phyloP scores from a whole-genome alignment of 2,113 vertebrate species.

The Archilochus colubris region DNA sequence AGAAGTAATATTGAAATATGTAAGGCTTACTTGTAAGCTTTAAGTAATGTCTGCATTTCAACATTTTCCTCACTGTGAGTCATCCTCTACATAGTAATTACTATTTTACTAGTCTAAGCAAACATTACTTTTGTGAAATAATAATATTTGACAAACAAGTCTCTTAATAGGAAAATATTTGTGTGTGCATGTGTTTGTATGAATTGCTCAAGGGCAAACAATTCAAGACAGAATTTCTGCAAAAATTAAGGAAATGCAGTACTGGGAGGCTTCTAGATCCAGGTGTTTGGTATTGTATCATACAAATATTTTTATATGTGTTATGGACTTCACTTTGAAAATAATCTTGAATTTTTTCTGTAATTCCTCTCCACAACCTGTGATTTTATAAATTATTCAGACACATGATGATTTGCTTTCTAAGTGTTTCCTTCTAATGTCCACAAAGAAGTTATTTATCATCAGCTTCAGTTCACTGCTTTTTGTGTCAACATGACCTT shows the following conservation, averaged over 20 bases:
- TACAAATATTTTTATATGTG: not conserved
- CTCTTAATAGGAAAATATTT: not conserved
- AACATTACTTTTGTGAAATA: not conserved
- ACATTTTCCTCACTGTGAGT: not conserved
- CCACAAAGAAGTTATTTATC: not conserved
- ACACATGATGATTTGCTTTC: not conserved
- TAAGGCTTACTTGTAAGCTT: not conserved
- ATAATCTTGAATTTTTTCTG: not conserved
- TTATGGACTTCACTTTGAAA: not conserved
- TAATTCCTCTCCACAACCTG: not conserved
- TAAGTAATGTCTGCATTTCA: not conserved
- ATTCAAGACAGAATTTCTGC: not conserved
- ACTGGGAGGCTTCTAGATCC: not conserved
- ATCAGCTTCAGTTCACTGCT: not conserved
- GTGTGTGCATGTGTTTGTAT: not conserved
- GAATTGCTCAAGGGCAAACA: not conserved
- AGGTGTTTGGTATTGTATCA: not conserved
- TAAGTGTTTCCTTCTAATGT: not conserved
- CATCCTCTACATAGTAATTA: not conserved
- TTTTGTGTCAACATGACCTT: not conserved
- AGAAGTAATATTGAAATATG: not conserved
- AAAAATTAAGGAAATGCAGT: not conserved
- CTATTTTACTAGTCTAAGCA: not conserved
- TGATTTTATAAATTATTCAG: not conserved
- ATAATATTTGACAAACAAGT: not conserved